phyloP scores from a whole-genome alignment of 2,888 invertebrate species.

The Chrysolina haemoptera region DNA sequence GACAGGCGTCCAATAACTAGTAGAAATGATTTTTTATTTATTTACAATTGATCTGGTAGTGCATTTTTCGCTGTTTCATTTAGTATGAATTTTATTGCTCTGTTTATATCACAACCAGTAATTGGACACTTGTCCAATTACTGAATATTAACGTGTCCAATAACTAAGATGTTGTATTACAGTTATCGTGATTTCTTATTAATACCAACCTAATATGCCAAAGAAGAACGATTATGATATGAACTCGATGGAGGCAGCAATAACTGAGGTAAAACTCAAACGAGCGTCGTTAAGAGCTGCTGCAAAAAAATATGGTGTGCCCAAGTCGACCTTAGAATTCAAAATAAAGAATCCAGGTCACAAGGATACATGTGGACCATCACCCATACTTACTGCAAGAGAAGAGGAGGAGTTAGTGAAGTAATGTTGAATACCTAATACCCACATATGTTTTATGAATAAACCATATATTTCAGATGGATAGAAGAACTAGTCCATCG shows the following conservation, averaged over 20 bases:
- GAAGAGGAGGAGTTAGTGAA: conserved; percentile 22
- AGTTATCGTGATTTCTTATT: conserved; percentile 2
- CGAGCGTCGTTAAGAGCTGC: conserved; percentile 31
- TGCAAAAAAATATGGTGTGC: conserved; percentile 40
- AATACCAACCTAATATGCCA: conserved; percentile 28
- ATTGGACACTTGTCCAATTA: conserved; percentile 38
- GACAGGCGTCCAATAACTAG: no score
- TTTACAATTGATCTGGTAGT: no score
- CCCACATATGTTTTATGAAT: conserved; percentile 13
- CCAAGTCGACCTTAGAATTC: conserved; percentile 39
- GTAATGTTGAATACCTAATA: background rate
- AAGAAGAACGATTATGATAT: conserved; percentile 28
- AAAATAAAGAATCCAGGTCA: no score
- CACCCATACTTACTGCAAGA: conserved; percentile 28
- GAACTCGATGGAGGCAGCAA: conserved; percentile 30
- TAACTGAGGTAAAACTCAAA: conserved; percentile 30
- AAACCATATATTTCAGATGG: conserved; percentile 31
- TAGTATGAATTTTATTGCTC: no score
- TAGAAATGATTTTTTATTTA: no score
- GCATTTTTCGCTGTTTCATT: no score
- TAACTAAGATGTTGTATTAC: conserved; percentile 30
- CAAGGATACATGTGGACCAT: conserved; percentile 36
- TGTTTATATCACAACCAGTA: conserved; percentile 17
- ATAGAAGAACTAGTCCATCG: conserved; percentile 33
- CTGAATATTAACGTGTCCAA: conserved; percentile 23